These are phyloP conservation scores for Drosophila pseudotakahashii DNA, from an alignment of 2,888 invertebrate species.

Conservation along the genomic window DNA sequence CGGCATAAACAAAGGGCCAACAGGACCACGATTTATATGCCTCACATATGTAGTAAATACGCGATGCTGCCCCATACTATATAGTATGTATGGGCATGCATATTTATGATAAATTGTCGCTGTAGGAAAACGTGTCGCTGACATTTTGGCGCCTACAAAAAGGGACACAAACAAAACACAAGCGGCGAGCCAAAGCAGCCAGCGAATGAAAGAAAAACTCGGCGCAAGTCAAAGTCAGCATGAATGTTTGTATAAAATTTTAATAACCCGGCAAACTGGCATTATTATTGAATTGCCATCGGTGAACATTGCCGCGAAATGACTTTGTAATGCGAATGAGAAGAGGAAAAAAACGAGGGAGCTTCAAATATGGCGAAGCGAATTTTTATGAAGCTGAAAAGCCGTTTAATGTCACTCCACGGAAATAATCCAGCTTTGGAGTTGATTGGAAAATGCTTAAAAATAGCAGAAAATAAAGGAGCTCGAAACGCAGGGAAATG, in stretches of 20 bases:
- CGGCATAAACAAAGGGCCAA: slow-evolving; percentile 66
- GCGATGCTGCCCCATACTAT: slow-evolving; percentile 1
- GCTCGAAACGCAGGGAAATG: slow-evolving; percentile 8
- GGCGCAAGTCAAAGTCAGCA: slow-evolving; percentile 61
- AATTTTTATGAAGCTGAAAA: slow-evolving; percentile 54
- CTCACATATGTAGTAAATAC: slow-evolving; percentile 19
- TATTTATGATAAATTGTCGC: slow-evolving; percentile 77
- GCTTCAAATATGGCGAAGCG: slow-evolving; percentile 5
- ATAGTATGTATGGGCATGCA: slow-evolving; percentile 35
- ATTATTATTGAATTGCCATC: slow-evolving; percentile 67
- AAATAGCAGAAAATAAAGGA: slow-evolving; percentile 18
- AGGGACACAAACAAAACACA: slow-evolving; percentile 24
- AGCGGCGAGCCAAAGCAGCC: slow-evolving; percentile 7
- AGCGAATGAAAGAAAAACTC: slow-evolving; percentile 29
- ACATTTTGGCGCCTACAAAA: slow-evolving; percentile 70
- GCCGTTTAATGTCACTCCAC: slow-evolving; percentile 61
- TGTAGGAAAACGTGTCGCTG: slow-evolving; percentile 69
- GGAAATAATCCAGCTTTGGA: slow-evolving; percentile 62
- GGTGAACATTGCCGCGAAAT: slow-evolving; percentile 48
- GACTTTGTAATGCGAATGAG: slow-evolving; percentile 55
- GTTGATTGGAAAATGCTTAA: slow-evolving; percentile 62
- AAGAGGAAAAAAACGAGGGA: slow-evolving; percentile 6
- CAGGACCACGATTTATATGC: slow-evolving; percentile 44
- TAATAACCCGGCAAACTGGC: slow-evolving; percentile 71
- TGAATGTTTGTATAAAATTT: slow-evolving; percentile 71